Evolutionary conservation across 2,113 vertebrate genomes (phyloP).

Genomic region (Indri indri): DNA sequence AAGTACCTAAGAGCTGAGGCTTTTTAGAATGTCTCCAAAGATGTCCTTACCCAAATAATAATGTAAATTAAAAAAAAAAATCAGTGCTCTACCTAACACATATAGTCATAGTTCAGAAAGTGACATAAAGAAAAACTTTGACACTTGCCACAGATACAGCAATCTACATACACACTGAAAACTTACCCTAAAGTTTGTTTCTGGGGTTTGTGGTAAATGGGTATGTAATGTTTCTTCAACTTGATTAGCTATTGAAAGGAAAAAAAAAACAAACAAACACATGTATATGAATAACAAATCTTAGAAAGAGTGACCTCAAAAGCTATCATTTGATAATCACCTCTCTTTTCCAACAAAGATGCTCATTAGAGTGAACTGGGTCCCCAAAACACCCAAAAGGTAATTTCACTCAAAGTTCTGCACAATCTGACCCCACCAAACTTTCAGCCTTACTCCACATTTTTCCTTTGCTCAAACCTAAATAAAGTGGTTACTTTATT

Average conservation of each 20-base stretch:
- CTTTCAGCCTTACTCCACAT: not conserved
- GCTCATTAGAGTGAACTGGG: slow-evolving; percentile 54
- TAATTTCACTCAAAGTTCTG: slow-evolving; percentile 39
- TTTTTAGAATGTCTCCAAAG: slow-evolving; percentile 56
- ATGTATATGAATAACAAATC: slow-evolving; percentile 85
- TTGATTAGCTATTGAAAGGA: slow-evolving; percentile 88
- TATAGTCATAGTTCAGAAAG: slow-evolving; percentile 69
- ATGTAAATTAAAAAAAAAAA: slow-evolving; percentile 33
- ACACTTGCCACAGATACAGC: slow-evolving; percentile 77
- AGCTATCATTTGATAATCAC: slow-evolving; percentile 66
- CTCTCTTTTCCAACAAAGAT: slow-evolving; percentile 67
- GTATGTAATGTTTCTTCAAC: slow-evolving; percentile 91
- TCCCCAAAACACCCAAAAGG: slow-evolving; percentile 19
- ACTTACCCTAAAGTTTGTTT: slow-evolving; percentile 92
- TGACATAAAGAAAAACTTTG: slow-evolving; percentile 76
- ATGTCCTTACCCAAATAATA: slow-evolving; percentile 67
- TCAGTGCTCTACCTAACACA: slow-evolving; percentile 60
- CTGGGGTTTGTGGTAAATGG: slow-evolving; percentile 90
- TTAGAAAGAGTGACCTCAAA: slow-evolving; percentile 78
- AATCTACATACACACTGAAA: slow-evolving; percentile 80
- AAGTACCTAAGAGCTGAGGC: slow-evolving; percentile 52
- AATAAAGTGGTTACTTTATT: slow-evolving; percentile 31
- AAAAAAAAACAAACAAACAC: slow-evolving; percentile 84
- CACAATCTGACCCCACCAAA: slow-evolving; percentile 22
- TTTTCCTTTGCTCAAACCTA: slow-evolving; percentile 13